Evolutionary conservation across 2,113 vertebrate genomes (phyloP).

Genomic region (Daubentonia madagascariensis): DNA sequence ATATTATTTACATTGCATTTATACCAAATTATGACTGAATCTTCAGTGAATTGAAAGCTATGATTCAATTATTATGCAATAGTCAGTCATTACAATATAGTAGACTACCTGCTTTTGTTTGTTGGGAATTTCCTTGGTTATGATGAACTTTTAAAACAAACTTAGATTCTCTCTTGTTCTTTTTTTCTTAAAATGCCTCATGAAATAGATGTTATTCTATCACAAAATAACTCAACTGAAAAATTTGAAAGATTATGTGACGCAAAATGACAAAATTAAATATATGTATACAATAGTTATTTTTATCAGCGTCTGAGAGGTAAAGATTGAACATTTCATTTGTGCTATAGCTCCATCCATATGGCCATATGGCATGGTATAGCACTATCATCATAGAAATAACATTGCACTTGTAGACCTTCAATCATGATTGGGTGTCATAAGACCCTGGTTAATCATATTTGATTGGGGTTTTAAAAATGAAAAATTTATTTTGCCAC

Average conservation of each 20-base stretch:
- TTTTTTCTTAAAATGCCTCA: slow-evolving; percentile 56
- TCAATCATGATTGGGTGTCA: neutral
- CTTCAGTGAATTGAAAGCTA: slow-evolving; percentile 64
- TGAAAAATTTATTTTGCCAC: neutral
- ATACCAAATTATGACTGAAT: slow-evolving; percentile 36
- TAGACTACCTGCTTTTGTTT: slow-evolving; percentile 41
- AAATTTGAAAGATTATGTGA: neutral
- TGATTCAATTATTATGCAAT: neutral
- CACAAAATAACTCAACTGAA: neutral
- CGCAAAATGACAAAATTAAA: neutral
- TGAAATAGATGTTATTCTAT: slow-evolving; percentile 44
- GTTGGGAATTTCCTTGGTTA: slow-evolving; percentile 33
- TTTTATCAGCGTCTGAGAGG: neutral
- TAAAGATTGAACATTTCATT: neutral
- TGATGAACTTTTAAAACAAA: slow-evolving; percentile 23
- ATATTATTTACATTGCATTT: slow-evolving; percentile 79
- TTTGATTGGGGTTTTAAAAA: neutral
- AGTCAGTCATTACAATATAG: neutral
- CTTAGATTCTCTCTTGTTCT: slow-evolving; percentile 52
- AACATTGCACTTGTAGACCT: neutral
- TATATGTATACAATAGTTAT: neutral
- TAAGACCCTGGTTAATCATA: neutral
- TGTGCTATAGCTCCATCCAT: neutral
- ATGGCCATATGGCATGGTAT: neutral
- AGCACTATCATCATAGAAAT: neutral